Percentiles rank a stretch among this genome's conserved stretches.
Evolutionary conservation across 2,888 invertebrate species (phyloP).

Genomic region (Brachynemurus nebulosus): DNA sequence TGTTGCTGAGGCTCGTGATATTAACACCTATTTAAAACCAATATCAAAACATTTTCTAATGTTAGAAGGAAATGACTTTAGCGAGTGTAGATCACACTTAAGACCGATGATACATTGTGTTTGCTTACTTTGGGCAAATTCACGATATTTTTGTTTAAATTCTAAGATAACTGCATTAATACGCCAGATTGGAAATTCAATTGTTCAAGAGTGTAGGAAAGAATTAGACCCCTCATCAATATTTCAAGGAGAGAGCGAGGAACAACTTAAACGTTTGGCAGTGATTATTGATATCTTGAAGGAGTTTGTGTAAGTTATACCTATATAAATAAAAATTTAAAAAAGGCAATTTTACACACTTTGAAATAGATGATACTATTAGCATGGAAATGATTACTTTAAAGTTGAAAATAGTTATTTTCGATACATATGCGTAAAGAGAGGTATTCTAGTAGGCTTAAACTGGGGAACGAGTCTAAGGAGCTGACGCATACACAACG

Average conservation of each 20-base stretch:
- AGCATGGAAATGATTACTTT: too few relatives aligned
- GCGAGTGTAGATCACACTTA: constrained; percentile 42
- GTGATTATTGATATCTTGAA: constrained; percentile 36
- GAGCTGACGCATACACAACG: too few relatives aligned
- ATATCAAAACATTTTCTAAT: constrained; percentile 52
- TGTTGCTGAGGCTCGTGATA: constrained; percentile 71
- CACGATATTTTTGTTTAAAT: constrained; percentile 52
- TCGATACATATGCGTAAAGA: too few relatives aligned
- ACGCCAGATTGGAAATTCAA: constrained; percentile 63
- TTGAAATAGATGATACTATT: too few relatives aligned
- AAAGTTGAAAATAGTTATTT: too few relatives aligned
- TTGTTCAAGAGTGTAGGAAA: constrained; percentile 59
- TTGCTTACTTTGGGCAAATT: constrained; percentile 75
- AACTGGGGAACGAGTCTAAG: too few relatives aligned
- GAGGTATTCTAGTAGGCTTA: too few relatives aligned
- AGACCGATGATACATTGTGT: constrained; percentile 64
- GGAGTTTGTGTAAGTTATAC: constrained; percentile 43
- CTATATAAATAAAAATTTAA: too few relatives aligned
- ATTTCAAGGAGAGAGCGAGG: constrained; percentile 76
- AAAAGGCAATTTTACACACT: background rate
- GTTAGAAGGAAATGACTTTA: constrained; percentile 56
- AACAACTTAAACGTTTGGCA: constrained; percentile 46
- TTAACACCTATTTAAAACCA: constrained; percentile 64
- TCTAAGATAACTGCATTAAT: constrained; percentile 55
- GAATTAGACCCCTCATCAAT: constrained; percentile 65